Evolutionary conservation across 92 coral and sea anemone genomes (phyloP).

Genomic region (Chrysogorgia sp.): DNA sequence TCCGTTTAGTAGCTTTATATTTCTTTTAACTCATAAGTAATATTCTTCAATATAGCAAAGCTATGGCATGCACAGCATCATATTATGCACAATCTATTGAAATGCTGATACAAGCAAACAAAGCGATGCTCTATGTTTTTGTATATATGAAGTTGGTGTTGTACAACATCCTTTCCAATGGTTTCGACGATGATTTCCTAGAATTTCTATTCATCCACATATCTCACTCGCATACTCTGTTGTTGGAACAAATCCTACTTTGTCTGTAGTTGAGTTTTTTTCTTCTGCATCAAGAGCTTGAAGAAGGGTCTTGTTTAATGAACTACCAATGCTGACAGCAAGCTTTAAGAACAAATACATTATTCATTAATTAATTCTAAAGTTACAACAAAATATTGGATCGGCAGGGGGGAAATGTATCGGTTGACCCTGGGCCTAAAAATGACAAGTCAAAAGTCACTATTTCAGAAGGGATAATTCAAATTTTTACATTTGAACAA

Average conservation of each 20-base stretch:
- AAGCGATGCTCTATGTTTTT: too few relatives aligned
- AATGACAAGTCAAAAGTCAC: background rate
- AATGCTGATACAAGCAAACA: too few relatives aligned
- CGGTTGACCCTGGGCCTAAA: background rate
- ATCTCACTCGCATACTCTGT: constrained; percentile 33
- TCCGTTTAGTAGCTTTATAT: too few relatives aligned
- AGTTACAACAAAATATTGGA: background rate
- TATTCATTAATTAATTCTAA: background rate
- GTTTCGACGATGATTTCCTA: background rate
- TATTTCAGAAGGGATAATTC: background rate
- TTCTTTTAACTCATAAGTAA: too few relatives aligned
- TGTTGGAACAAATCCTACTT: constrained; percentile 71
- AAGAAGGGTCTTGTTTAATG: constrained; percentile 71
- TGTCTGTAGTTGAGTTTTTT: constrained; percentile 57
- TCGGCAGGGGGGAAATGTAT: background rate
- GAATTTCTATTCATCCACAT: constrained; percentile 2
- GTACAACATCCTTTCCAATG: background rate
- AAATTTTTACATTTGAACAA: background rate
- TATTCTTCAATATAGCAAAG: too few relatives aligned
- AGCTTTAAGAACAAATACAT: constrained; percentile 57
- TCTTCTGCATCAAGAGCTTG: constrained; percentile 80
- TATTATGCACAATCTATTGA: too few relatives aligned
- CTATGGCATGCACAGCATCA: too few relatives aligned
- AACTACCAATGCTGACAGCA: constrained; percentile 76
- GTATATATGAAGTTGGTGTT: too few relatives aligned